These are phyloP conservation scores for Mandrillus leucophaeus DNA, from an alignment of 2,113 vertebrate genomes.

Conservation along the genomic window DNA sequence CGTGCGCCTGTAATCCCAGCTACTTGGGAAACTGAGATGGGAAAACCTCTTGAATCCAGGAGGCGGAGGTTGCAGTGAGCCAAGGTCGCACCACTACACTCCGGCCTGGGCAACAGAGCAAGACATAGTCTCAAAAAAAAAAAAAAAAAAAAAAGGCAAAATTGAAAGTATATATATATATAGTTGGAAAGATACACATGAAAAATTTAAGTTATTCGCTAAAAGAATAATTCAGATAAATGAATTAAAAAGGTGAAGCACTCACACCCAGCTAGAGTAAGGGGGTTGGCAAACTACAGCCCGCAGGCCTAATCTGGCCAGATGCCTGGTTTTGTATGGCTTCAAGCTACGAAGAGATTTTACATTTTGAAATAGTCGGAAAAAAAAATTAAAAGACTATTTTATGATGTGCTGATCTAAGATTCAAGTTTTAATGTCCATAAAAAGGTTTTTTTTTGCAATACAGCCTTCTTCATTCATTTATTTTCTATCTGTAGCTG, in stretches of 20 bases:
- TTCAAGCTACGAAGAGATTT: neutral
- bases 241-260: neutral
- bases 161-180: neutral
- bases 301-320: neutral
- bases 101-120: no score
- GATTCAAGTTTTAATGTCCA: neutral
- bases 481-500: neutral
- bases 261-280: neutral
- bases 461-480: neutral
- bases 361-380: constrained; percentile 2
- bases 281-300: neutral
- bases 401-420: neutral
- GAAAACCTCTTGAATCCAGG: no score
- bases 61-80: no score
- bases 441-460: neutral
- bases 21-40: no score
- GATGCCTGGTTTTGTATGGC: neutral
- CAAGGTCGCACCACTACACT: no score
- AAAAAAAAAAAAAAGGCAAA: neutral
- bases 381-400: neutral
- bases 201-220: neutral
- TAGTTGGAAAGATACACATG: neutral
- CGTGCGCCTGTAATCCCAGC: no score
- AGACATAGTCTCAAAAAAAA: no score
- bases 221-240: constrained; percentile 15